Conservation (phyloP, 2,113 vertebrate species). For the Tachysurus fulvidraco region DNA sequence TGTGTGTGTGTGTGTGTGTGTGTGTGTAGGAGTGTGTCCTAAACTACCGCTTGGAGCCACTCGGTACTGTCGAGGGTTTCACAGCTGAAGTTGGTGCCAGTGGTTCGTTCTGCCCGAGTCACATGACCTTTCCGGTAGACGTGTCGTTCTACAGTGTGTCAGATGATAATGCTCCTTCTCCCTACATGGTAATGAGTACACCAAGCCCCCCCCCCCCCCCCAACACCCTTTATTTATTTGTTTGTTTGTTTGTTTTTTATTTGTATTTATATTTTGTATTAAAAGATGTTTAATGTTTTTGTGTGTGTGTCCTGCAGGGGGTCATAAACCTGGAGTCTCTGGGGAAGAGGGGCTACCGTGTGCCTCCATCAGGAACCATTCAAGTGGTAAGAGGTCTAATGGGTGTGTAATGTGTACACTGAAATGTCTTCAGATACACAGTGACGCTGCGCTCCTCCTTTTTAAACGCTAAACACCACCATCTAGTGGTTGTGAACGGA, state of each 20-base stretch:
- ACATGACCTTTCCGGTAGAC: slow-evolving; percentile 94
- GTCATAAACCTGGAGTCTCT: slow-evolving; percentile 97
- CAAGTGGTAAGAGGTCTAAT: slow-evolving; percentile 87
- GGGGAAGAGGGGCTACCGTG: slow-evolving; percentile 97
- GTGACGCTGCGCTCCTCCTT: not conserved
- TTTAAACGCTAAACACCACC: slow-evolving; percentile 16
- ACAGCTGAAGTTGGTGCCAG: slow-evolving; percentile 96
- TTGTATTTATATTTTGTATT: not conserved
- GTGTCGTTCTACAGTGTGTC: slow-evolving; percentile 99
- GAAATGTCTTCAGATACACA: not conserved
- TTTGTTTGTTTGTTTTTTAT: not conserved
- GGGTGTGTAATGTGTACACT: not conserved
- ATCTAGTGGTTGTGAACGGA: not conserved
- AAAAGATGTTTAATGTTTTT: not conserved
- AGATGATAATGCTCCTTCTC: slow-evolving; percentile 97
- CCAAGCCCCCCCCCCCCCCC: not conserved
- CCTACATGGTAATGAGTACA: slow-evolving; percentile 85
- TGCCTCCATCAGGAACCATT: slow-evolving; percentile 99
- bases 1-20: slow-evolving; percentile 40
- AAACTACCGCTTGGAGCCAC: slow-evolving; percentile 93
- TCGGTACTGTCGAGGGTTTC: slow-evolving; percentile 89
- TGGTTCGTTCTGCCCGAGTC: slow-evolving; percentile 94
- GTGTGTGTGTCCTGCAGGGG: slow-evolving; percentile 76
- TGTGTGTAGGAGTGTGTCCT: slow-evolving; percentile 88
- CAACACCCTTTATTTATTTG: not conserved